phyloP scores from a whole-genome alignment of 1,140 invertebrate species.

The Atta colombica region DNA sequence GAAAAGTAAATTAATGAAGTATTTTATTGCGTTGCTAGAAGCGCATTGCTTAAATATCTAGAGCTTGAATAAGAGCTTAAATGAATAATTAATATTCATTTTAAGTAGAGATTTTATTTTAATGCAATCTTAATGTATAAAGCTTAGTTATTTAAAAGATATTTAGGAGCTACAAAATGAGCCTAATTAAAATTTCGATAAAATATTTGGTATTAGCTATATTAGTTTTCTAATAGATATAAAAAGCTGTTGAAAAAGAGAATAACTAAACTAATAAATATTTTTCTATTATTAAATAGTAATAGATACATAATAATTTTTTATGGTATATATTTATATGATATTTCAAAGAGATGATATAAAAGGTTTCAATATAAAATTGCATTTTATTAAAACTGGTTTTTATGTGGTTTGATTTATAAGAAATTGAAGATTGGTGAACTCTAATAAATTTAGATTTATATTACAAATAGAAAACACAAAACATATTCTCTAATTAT shows the following conservation, averaged over 20 bases:
- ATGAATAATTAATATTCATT: not conserved
- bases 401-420: constrained; percentile 5
- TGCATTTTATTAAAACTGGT: not conserved
- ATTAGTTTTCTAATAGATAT: not conserved
- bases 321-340: not conserved
- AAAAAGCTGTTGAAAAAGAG: not conserved
- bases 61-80: too few relatives aligned
- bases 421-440: not conserved
- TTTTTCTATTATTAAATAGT: not conserved
- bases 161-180: not conserved
- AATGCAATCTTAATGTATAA: not conserved
- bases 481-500: not conserved
- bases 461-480: not conserved
- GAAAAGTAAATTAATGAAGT: not conserved
- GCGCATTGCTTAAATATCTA: not conserved
- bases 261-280: not conserved
- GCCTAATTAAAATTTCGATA: not conserved
- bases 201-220: not conserved
- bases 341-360: not conserved
- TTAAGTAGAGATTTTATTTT: constrained; percentile 1
- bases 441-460: not conserved
- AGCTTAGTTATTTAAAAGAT: not conserved
- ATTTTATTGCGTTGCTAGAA: not conserved
- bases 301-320: not conserved
- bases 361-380: not conserved